Base-by-base conservation (phyloP, 2,888 invertebrate genomes). In the Dermolepida albohirtum region DNA sequence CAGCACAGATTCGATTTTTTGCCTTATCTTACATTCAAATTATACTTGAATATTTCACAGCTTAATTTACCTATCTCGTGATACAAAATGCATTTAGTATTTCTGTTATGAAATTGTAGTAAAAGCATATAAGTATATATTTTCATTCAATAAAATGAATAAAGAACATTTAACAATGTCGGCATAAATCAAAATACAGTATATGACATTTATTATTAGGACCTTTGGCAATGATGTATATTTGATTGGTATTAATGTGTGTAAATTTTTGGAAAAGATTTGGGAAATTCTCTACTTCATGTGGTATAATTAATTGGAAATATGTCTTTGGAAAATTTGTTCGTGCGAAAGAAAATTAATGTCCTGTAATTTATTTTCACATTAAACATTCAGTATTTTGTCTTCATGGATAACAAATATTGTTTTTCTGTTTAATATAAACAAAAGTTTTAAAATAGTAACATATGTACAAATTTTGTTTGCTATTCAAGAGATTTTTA, bases 401-500 rank as follows among this genome's bases (percentile, higher is more conserved):
- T 49, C 17, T 17, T 49, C 17, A 17, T 49, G 49, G 11, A 17
- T 49, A 49, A 49, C 16, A 49, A 49, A 17, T 49, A 49, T 22
- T 8, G 17, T 49, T 22, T 17, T 22, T 11, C 11, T 10, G 22
- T 22, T 17, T 16, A 49, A 11, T 17, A 10, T n/a, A 22, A 49
- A 49, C 22, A 17, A 22, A 11, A 49, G 16, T 7, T 17, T 49
- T 49, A 49, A 17, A 49, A 49, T 49, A 49, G 22, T 8, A 49
- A 10, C 22, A 22, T n/a, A 49, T 49, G 49, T 11, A 22, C 17
- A 49, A 10, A 49, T 49, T 22, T 1, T 10, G 1, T 34, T 34
- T 10, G 34, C 6, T 34, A 34, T 34, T 34, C 34, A 34, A 34
- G 6, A 34, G 5, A 34, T 34, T 34, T 34, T 34, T 34, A 5